Evolutionary conservation across 2,888 invertebrate genomes (phyloP).

Genomic region (Acholoe squamosa): DNA sequence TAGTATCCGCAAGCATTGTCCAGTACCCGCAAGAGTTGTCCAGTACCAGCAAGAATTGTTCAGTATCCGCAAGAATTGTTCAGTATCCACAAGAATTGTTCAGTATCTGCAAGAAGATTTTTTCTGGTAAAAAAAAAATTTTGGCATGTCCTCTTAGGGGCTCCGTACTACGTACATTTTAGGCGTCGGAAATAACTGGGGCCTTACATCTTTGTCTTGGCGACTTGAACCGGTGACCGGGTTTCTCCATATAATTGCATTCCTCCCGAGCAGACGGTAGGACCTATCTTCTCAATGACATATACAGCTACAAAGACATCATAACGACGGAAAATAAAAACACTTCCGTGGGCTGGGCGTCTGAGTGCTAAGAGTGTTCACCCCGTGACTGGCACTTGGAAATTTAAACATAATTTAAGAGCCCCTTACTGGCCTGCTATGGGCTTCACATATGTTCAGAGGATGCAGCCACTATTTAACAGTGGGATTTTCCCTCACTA

Average conservation of each 20-base stretch:
- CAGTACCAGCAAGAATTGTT: too few relatives aligned
- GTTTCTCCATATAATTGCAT: conserved; percentile 4
- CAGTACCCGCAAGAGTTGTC: too few relatives aligned
- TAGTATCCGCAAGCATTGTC: too few relatives aligned
- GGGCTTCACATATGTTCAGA: not conserved
- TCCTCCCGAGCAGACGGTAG: not conserved
- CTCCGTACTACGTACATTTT: too few relatives aligned
- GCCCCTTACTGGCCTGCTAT: not conserved
- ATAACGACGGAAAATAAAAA: not conserved
- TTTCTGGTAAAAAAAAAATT: too few relatives aligned
- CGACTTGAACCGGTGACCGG: not conserved
- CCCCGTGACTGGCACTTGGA: conserved; percentile 23
- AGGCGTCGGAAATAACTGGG: not conserved
- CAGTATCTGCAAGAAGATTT: too few relatives aligned
- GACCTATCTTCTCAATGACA: not conserved
- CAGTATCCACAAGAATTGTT: too few relatives aligned
- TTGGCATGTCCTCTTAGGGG: too few relatives aligned
- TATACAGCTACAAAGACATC: not conserved
- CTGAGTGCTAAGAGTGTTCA: not conserved
- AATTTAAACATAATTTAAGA: not conserved
- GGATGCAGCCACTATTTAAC: not conserved
- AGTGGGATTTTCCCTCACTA: not conserved
- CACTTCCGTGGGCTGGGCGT: not conserved
- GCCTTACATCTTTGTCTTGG: not conserved
- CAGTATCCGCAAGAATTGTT: too few relatives aligned